Conservation (phyloP, 2,113 vertebrate genomes). For the Anguilla japonica region DNA sequence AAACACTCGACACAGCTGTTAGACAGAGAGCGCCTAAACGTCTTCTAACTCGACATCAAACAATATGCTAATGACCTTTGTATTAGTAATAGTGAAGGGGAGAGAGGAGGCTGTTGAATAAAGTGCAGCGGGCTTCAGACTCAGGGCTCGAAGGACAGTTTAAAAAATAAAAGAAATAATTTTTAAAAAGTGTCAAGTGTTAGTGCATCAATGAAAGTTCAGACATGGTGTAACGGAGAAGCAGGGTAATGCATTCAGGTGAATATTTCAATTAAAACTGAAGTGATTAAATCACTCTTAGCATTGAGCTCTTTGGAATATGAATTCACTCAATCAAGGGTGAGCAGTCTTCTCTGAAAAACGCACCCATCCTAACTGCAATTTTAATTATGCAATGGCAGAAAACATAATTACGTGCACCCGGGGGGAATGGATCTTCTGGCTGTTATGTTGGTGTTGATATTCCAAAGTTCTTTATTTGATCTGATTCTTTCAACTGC, state of each 20-base stretch:
- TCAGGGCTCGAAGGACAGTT: not conserved
- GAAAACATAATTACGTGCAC: not conserved
- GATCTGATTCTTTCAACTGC: not conserved
- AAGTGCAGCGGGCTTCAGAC: not conserved
- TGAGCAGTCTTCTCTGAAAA: slow-evolving; percentile 20
- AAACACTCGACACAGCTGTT: slow-evolving; percentile 75
- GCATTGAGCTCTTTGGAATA: slow-evolving; percentile 1
- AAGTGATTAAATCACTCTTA: slow-evolving; percentile 1
- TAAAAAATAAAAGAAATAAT: not conserved
- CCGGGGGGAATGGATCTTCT: not conserved
- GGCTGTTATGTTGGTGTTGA: not conserved
- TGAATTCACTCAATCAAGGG: slow-evolving; percentile 35
- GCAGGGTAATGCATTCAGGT: not conserved
- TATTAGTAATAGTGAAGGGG: slow-evolving; percentile 46
- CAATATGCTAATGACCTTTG: slow-evolving; percentile 71
- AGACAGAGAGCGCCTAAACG: slow-evolving; percentile 68
- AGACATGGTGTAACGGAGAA: not conserved
- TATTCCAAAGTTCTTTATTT: not conserved
- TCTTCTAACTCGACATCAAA: slow-evolving; percentile 75
- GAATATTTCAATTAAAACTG: not conserved
- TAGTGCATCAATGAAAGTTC: not conserved
- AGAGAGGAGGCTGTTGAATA: slow-evolving; percentile 21
- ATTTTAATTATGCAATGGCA: not conserved
- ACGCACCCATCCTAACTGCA: not conserved
- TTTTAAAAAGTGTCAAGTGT: slow-evolving; percentile 3